Base-by-base conservation (phyloP, 2,113 vertebrate species). In the Haemorhous mexicanus region DNA sequence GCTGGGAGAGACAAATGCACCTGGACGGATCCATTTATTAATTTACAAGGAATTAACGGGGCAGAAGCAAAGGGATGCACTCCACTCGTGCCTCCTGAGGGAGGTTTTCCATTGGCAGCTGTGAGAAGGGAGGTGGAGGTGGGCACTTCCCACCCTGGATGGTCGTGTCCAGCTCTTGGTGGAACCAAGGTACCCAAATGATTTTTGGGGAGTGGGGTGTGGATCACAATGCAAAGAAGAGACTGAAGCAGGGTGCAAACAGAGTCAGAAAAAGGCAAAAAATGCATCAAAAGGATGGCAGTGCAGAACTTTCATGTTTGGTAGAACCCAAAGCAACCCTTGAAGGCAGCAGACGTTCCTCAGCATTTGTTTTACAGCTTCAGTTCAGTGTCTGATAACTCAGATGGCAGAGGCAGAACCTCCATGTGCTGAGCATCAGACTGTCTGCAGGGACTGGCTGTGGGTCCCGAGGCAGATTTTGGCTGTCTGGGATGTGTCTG, bases 101-200 rank as follows among this genome's bases (percentile, higher is more conserved):
- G 47, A 10, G 39, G 72, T 30, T 47, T 47, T 62, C 76, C 32
- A 22, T 0, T 5, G 24, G 61, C 16, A 33, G 3, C 13, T 56
- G 55, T 3, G 35, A 41, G 70, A 6, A 41, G 19, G 13, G 35
- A 75, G 81, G 13, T 11, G 2, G 6, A 20, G 21, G 23, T 6
- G 55, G 16, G 16, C 16, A 11, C 21, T 52, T 87, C 74, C 77
- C 44, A 39, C 16, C 27, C 3, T 0, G 15, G 26, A 4, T 2
- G 32, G 28, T 21, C 0, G 0, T 12, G 15, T 9, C 23, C 41
- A 21, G 32, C 6, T 22, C 10, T 9, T 7, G 0, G 3, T 24
- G 70, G 27, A 35, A 41, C 18, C 9, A 4, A 18, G 13, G 20
- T 1, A 2, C 18, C 26, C 0, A 0, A 16, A 35, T 2, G 0